phyloP scores from a whole-genome alignment of 2,888 invertebrate genomes.

The Villa cingulata region DNA sequence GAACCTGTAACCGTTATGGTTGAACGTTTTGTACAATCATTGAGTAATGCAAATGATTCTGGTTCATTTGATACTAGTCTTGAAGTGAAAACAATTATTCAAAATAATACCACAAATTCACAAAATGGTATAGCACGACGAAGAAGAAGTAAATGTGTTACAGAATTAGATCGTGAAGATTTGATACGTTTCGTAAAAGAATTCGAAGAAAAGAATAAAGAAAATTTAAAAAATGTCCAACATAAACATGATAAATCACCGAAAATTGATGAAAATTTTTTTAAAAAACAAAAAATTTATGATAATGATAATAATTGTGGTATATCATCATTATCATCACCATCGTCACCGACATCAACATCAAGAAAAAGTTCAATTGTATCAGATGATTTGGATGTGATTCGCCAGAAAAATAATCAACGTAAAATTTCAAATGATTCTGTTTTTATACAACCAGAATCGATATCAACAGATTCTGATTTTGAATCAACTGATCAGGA shows the following conservation, averaged over 20 bases:
- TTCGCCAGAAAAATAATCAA: not conserved
- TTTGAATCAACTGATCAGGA: slow-evolving; percentile 20
- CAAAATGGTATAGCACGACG: too few relatives aligned
- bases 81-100: slow-evolving; percentile 29
- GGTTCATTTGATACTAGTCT: slow-evolving; percentile 34
- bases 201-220: slow-evolving; percentile 20
- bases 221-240: too few relatives aligned
- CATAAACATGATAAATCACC: not conserved
- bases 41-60: slow-evolving; percentile 32
- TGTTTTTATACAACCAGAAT: not conserved
- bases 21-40: slow-evolving; percentile 30
- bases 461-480: slow-evolving; percentile 18
- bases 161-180: slow-evolving; percentile 30
- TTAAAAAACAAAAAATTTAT: slow-evolving; percentile 3
- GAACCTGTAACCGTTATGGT: slow-evolving; percentile 22
- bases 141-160: slow-evolving; percentile 27
- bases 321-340: not conserved
- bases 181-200: slow-evolving; percentile 26
- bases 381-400: too few relatives aligned
- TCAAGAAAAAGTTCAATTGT: not conserved
- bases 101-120: too few relatives aligned
- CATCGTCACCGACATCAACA: not conserved
- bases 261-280: not conserved
- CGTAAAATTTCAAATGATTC: not conserved
- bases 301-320: too few relatives aligned